Evolutionary conservation across 2,888 invertebrate genomes (phyloP), one percentile per base, ranked within the genome.

Genomic region (Cotesia congregata): DNA sequence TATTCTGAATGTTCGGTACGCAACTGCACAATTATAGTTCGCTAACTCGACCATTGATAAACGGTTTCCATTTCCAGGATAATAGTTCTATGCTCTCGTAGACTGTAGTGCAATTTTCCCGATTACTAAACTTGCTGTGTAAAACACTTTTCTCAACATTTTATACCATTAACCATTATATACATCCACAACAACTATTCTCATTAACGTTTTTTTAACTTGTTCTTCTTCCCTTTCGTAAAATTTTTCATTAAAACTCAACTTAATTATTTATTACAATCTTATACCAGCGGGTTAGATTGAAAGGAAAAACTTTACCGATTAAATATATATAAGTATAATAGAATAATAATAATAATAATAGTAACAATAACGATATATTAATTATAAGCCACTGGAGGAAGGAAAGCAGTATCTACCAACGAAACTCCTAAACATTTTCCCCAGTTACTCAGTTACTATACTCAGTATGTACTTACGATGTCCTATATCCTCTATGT

Each of bases 1-100:
- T 71, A 30, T 20, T 30, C 15, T 38, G 41, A 61, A n/a, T 71
- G 17, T 71, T 59, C 15, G 6, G 15, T 41, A 64, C 70, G 68
- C 75, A 62, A 69, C 69, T 69, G 75, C 50, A 62, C 59, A 75
- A 75, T 71, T 71, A 71, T 61, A 71, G 61, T 71, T 71, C 30
- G 60, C 38, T 61, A 71, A 71, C 61, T 71, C 61, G 71, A 61
- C 61, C 71, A 71, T 71, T 71, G 71, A 71, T 71, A 71, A 71
- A 71, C 61, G 71, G 59, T 61, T 71, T 71, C 61, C 71, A 71
- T 71, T 71, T 39, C 38, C 71, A 12, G 39, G 38, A 61, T 71
- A 71, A 71, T 60, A 38, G 38, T 71, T 30, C 38, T 61, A 70
- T n/a, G 59, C 59, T 6, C 39, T 61, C 38, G n/a, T 60, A 38